phyloP scores from a whole-genome alignment of 2,113 vertebrate species.

The Oophaga pumilio region DNA sequence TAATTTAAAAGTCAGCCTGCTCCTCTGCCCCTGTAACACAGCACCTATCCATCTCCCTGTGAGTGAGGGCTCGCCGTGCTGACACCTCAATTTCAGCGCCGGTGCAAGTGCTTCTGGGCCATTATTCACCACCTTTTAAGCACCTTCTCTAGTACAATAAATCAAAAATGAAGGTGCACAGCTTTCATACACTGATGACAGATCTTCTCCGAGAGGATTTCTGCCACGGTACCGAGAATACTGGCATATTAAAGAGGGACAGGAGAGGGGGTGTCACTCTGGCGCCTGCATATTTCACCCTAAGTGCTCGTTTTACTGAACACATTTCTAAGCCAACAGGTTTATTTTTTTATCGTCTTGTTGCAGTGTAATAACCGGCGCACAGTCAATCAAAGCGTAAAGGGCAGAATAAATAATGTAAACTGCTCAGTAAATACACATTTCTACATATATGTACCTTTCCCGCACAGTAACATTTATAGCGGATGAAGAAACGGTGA shows the following conservation, averaged over 20 bases:
- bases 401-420: not conserved
- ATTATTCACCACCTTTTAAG: constrained; percentile 49
- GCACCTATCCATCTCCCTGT: not conserved
- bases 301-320: not conserved
- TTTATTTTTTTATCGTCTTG: not conserved
- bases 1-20: not conserved
- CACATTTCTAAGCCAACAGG: not conserved
- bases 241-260: constrained; percentile 3
- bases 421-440: not conserved
- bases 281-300: constrained; percentile 6
- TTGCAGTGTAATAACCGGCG: not conserved
- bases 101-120: constrained; percentile 3
- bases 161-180: constrained; percentile 40
- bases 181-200: constrained; percentile 29
- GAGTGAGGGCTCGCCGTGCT: not conserved
- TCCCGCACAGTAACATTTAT: no score
- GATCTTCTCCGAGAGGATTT: not conserved
- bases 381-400: not conserved
- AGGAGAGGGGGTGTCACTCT: not conserved
- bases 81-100: constrained; percentile 38
- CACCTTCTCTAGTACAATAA: constrained; percentile 49
- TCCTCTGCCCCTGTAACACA: not conserved
- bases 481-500: no score
- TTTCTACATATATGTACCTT: not conserved
- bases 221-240: constrained; percentile 13